phyloP scores from a whole-genome alignment of 2,797 vertebrate genomes.

The Artibeus jamaicensis region DNA sequence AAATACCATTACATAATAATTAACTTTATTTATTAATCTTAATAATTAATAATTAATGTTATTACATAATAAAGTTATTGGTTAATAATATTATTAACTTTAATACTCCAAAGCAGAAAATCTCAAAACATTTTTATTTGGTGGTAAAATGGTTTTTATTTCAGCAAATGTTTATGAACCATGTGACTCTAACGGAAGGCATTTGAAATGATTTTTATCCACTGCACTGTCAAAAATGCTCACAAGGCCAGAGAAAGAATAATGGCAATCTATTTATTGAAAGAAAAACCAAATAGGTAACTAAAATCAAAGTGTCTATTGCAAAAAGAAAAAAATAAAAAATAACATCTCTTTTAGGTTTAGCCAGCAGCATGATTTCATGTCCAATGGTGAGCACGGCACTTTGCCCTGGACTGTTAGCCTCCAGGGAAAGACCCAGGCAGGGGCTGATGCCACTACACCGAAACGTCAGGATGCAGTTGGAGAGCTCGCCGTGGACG shows the following conservation, averaged over 20 bases:
- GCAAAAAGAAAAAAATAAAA: neutral
- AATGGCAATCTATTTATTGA: neutral
- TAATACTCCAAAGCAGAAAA: neutral
- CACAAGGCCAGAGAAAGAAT: neutral
- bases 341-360: neutral
- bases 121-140: neutral
- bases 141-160: neutral
- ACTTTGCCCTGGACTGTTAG: neutral
- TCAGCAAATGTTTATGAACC: neutral
- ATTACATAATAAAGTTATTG: too few relatives aligned
- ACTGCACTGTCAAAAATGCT: neutral
- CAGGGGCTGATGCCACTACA: rapidly evolving
- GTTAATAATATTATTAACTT: too few relatives aligned
- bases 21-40: too few relatives aligned
- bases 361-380: neutral
- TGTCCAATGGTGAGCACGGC: neutral
- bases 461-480: neutral
- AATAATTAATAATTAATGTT: too few relatives aligned
- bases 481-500: neutral
- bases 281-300: neutral
- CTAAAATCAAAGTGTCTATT: neutral
- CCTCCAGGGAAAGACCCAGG: neutral
- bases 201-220: neutral
- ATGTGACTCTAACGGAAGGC: neutral
- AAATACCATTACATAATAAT: too few relatives aligned